phyloP scores from a whole-genome alignment of 1,140 invertebrate genomes.

The Pseudobourletiella spinata region DNA sequence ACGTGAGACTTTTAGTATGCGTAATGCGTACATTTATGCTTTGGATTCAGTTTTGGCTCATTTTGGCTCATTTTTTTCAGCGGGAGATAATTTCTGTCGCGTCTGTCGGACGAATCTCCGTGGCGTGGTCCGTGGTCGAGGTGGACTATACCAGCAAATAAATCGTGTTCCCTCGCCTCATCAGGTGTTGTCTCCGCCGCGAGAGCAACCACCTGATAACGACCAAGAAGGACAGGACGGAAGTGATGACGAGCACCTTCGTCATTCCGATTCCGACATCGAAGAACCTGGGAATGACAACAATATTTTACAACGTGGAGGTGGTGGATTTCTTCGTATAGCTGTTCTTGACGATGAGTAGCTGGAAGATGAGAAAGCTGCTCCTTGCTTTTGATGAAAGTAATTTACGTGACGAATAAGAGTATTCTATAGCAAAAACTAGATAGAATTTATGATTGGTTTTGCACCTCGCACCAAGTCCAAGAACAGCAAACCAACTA shows the following conservation, averaged over 20 bases:
- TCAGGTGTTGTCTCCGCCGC: conserved; percentile 14
- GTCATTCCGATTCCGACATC: conserved; percentile 1
- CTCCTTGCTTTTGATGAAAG: no score
- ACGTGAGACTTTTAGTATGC: no score
- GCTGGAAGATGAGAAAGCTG: no score
- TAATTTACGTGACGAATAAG: no score
- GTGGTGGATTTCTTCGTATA: conserved; percentile 26
- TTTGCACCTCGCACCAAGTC: no score
- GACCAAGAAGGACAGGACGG: background rate
- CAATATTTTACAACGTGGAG: background rate
- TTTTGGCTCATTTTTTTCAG: conserved; percentile 12
- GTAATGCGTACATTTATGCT: no score
- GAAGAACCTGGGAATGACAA: conserved; percentile 7
- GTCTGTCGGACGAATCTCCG: conserved; percentile 30
- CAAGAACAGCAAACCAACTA: no score
- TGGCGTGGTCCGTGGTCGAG: conserved; percentile 27
- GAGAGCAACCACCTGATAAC: conserved; percentile 6
- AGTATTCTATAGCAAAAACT: no score
- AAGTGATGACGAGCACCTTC: conserved; percentile 2
- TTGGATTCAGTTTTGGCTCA: background rate
- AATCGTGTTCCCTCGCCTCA: conserved; percentile 31
- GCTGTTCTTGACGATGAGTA: conserved; percentile 24
- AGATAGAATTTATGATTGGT: no score
- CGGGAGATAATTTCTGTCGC: conserved; percentile 31
- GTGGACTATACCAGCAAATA: conserved; percentile 32